Base-by-base conservation (phyloP, 2,797 vertebrate species). In the Enteromius trimaculatus region DNA sequence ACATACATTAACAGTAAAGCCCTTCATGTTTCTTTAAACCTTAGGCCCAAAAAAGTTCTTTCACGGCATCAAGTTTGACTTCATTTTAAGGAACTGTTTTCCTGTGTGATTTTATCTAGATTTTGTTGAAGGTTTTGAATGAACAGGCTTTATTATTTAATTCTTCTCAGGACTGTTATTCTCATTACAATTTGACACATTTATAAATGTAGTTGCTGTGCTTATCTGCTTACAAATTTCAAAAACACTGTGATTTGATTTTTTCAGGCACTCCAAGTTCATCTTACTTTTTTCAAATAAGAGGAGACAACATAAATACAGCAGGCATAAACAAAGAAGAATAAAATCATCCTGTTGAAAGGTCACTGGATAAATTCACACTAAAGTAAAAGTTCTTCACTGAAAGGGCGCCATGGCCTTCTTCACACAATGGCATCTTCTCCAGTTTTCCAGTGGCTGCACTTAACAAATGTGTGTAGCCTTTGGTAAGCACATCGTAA, bases 211-310 rank as follows among this genome's bases (percentile, higher is more conserved):
- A 81, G 75, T 82, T n/a, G 60, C 8, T 60, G 11, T 82, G 34
- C 37, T 81, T 79, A 47, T 84, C 64, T 29, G 16, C 53, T 44
- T 5, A 79, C 82, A 31, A 29, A 39, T 17, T n/a, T 79, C 47
- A 44, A n/a, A 72, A 51, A 29, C 23, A 4, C 29, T 37, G 6
- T 10, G 53, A 39, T 76, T 58, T 1, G 70, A 51, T 51, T 72
- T n/a, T n/a, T n/a, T n/a, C n/a, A n/a, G n/a, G 70, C 42, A 21
- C 39, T 26, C 34, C 77, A 77, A 85, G 80, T 77, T 53, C 69
- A 47, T 60, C 23, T 78, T 49, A 85, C 75, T 78, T 60, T 79
- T 79, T 74, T 84, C 55, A 81, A 82, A 87, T 68, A 68, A 87
- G 7, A 6, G 29, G 14, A 51, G 55, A 64, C 19, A 31, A 70